Evolutionary conservation across 2,797 vertebrate genomes (phyloP), one percentile per base, ranked within the genome.

Genomic region (Apogon talboti): DNA sequence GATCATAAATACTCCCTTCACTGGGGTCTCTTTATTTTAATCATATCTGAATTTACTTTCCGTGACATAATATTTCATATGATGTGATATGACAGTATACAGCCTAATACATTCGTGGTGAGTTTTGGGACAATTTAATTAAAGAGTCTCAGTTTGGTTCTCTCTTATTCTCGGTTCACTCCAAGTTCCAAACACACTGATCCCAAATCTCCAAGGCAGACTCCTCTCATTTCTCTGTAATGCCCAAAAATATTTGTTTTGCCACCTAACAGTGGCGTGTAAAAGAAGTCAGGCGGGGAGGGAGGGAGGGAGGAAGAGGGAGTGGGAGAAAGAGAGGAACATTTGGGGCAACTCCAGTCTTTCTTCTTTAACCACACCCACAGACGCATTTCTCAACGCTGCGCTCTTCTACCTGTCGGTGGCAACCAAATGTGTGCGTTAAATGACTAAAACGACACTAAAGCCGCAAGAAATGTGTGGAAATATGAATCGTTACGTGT

Each of bases 321-420:
- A 3, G 64, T 11, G n/a, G 18, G 48, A 43, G 16, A 42, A 19
- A 14, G 4, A n/a, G 47, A n/a, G 48, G 8, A 60, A 84, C 79
- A 81, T 89, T 74, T 76, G 40, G 18, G 45, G 28, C n/a, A 63
- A 68, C 61, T 58, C 40, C n/a, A 64, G 45, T 65, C 30, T 58
- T 57, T 65, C 52, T 68, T 53, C 52, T 66, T 47, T 83, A 74
- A 87, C 92, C 86, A 74, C 92, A 89, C 92, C 92, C 88, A 90
- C 83, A 47, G 44, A 21, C 81, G 47, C 77, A 40, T 86, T 88
- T 84, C 78, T 74, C 30, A 45, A 35, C 64, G 2, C 54, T 21
- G 81, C 68, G 66, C 74, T 35, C 45, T 3, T 71, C 1, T 87
- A 90, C 87, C 89, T 90, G 88, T 1, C 41, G 46, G 66, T 0